Evolutionary conservation across 2,113 vertebrate species (phyloP).

Genomic region (Steatornis caripensis): DNA sequence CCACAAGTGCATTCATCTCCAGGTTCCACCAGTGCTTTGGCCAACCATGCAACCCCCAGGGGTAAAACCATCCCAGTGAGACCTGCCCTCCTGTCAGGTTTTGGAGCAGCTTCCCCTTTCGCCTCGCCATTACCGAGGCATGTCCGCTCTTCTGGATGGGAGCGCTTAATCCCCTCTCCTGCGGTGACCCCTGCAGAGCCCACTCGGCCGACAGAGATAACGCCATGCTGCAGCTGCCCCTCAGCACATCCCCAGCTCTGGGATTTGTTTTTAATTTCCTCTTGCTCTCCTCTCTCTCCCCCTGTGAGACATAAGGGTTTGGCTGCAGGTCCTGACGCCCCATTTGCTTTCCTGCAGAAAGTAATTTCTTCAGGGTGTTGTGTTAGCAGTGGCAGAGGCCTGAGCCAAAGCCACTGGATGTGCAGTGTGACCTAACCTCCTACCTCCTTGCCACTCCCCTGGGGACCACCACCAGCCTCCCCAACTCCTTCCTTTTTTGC

Average conservation of each 20-base stretch:
- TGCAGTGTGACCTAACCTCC: not conserved
- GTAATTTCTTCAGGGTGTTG: not conserved
- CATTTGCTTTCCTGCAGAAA: not conserved
- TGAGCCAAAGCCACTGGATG: not conserved
- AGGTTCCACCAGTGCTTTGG: not conserved
- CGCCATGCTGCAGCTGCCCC: accelerated
- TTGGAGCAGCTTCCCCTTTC: not conserved
- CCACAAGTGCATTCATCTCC: not conserved
- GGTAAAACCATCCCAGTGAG: not conserved
- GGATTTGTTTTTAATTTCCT: constrained; percentile 66
- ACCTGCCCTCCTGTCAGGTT: not conserved
- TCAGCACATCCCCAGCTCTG: not conserved
- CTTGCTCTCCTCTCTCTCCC: not conserved
- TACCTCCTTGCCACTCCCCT: not conserved
- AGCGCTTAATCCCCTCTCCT: not conserved
- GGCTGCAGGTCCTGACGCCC: not conserved
- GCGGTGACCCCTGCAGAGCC: accelerated
- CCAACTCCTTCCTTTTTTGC: not conserved
- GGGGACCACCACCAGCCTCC: not conserved
- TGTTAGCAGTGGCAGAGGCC: not conserved
- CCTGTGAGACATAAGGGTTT: not conserved
- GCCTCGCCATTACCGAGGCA: not conserved
- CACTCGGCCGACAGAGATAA: not conserved
- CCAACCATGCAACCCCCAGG: accelerated
- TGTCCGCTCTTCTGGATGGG: accelerated